Base-by-base conservation (phyloP, 2,113 vertebrate species). In the Tychaedon coryphoeus region DNA sequence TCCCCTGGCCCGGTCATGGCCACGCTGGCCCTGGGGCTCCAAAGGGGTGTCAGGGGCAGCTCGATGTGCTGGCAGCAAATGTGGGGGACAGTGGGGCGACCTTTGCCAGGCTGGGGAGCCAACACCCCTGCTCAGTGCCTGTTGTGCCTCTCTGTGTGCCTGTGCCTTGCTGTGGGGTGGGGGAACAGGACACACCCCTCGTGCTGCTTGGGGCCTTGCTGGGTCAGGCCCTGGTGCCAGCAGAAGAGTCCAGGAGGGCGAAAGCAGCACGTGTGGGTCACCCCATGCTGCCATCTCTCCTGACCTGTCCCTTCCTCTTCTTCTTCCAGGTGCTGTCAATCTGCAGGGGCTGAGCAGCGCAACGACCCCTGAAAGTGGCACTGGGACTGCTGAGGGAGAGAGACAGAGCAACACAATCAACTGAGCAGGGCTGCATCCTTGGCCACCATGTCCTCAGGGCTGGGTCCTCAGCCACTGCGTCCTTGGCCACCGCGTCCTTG, bases 351-450 rank as follows among this genome's bases (percentile, higher is more conserved):
- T 93, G 83, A 48, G 40, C 1, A 19, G 42, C 0, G 1, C 8
- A 0, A 6, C 5, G 36, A 26, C 9, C 12, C 1, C 7, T 8
- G n/a, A 50, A 1, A 1, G 18, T 0, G 24, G 8, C 9, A n/a
- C 5, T 0, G 47, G 40, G 6, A 19, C 26, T 0, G 0, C 2
- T 1, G 95, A 86, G 8, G 88, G 17, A 33, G 47, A 20, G 14
- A 78, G 38, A 34, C 28, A 0, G 15, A 43, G 29, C 3, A 2
- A 54, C 58, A 34, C 51, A 0, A 8, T 97, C 76, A 97, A 97
- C 86, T 97, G 94, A 97, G 43, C 4, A 1, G 17, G 19, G 8
- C 14, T 1, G 0, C 1, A 28, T 61, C 40, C 78, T 20, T 0
- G 2, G 70, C 31, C 40, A 6, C 20, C 0, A 4, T 45, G 26